phyloP scores from a whole-genome alignment of 2,113 vertebrate genomes.

The Pungitius pungitius region DNA sequence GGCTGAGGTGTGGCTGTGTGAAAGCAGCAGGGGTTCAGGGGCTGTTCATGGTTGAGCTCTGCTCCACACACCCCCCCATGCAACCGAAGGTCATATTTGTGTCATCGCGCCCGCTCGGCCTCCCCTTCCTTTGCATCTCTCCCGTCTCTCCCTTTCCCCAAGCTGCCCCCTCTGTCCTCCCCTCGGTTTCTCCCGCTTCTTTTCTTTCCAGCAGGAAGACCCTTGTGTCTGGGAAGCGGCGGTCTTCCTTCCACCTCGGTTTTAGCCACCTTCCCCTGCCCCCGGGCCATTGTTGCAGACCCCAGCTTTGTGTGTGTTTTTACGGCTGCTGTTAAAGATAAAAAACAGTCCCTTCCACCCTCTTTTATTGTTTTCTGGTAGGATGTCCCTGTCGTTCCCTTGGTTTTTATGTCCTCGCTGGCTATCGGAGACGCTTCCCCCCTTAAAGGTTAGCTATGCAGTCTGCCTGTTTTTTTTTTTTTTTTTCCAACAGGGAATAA shows the following conservation, averaged over 20 bases:
- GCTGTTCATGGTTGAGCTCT: constrained; percentile 52
- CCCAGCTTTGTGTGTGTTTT: constrained; percentile 78
- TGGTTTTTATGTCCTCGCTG: constrained; percentile 78
- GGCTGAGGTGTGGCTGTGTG: constrained; percentile 74
- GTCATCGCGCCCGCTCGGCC: constrained; percentile 55
- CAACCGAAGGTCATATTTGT: constrained; percentile 77
- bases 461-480: constrained; percentile 62
- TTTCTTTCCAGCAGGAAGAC: constrained; percentile 74
- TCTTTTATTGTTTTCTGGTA: constrained; percentile 82
- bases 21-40: constrained; percentile 56
- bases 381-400: constrained; percentile 79
- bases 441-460: constrained; percentile 76
- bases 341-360: constrained; percentile 77
- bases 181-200: constrained; percentile 54
- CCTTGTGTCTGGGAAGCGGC: constrained; percentile 75
- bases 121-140: constrained; percentile 63
- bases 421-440: constrained; percentile 71
- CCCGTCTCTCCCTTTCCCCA: constrained; percentile 41
- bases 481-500: constrained; percentile 71
- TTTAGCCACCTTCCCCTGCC: constrained; percentile 68
- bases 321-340: constrained; percentile 83
- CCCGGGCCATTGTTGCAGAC: constrained; percentile 76
- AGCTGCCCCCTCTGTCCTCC: constrained; percentile 50
- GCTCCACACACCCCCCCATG: constrained; percentile 67
- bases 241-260: constrained; percentile 79